Percentiles rank a stretch among this genome's conserved stretches.
Conservation (phyloP, 2,797 vertebrate species). For the Carduelis carduelis region DNA sequence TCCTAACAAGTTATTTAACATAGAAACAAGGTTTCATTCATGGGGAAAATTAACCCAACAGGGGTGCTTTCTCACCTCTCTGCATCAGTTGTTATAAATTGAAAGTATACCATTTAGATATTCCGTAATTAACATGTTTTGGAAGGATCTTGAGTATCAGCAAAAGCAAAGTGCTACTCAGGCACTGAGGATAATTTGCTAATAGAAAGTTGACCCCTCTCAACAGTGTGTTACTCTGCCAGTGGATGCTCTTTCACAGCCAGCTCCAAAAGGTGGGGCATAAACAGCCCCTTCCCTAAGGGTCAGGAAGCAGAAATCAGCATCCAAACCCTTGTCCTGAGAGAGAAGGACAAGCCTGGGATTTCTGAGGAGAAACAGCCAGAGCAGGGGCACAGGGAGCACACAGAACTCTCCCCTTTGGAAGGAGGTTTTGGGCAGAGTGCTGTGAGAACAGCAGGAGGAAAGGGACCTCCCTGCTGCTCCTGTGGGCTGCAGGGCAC, state of each 20-base stretch:
- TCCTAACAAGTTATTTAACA: slow-evolving; percentile 58
- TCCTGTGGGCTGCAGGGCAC: not conserved
- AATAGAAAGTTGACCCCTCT: not conserved
- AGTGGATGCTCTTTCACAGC: not conserved
- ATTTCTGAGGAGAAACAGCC: not conserved
- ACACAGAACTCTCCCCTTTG: not conserved
- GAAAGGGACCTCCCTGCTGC: not conserved
- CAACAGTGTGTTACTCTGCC: not conserved
- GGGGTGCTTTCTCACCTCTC: slow-evolving; percentile 30
- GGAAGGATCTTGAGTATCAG: not conserved
- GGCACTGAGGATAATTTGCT: not conserved
- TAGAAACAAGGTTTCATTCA: slow-evolving; percentile 58
- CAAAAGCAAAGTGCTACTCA: not conserved
- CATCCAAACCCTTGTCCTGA: not conserved
- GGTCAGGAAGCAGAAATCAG: not conserved
- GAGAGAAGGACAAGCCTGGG: not conserved
- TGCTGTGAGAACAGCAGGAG: not conserved
- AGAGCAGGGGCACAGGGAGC: not conserved
- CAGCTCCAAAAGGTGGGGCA: not conserved
- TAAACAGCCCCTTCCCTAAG: not conserved
- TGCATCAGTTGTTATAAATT: slow-evolving; percentile 47
- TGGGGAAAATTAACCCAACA: slow-evolving; percentile 43
- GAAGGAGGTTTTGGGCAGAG: not conserved
- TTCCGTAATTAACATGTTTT: slow-evolving; percentile 39
- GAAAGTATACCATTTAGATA: slow-evolving; percentile 28